Evolutionary conservation across 2,888 invertebrate genomes (phyloP).

Genomic region (Crematogaster levior): DNA sequence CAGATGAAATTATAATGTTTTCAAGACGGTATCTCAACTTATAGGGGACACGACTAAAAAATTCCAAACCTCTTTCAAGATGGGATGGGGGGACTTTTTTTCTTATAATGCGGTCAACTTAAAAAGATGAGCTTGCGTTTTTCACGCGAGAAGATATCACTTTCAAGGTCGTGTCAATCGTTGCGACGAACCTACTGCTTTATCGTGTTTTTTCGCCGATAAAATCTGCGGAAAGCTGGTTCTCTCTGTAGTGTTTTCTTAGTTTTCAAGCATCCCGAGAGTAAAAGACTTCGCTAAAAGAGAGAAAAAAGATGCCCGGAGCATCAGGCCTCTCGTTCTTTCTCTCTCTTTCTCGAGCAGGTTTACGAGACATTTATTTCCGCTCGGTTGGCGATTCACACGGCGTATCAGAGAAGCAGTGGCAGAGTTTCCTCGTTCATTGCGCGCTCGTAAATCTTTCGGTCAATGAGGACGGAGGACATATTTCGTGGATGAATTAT

Average conservation of each 20-base stretch:
- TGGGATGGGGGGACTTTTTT: too few species aligned
- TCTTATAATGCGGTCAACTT: neutral
- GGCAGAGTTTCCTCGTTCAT: slow-evolving; percentile 66
- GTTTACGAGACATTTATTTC: slow-evolving; percentile 77
- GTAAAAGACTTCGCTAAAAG: neutral
- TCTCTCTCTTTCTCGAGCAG: slow-evolving; percentile 64
- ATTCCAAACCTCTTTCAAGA: neutral
- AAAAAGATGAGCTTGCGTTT: neutral
- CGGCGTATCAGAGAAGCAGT: slow-evolving; percentile 72
- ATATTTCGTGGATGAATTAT: slow-evolving; percentile 63
- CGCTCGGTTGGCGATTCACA: slow-evolving; percentile 75
- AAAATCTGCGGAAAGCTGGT: slow-evolving; percentile 63
- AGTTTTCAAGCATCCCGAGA: slow-evolving; percentile 46
- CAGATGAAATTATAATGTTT: neutral
- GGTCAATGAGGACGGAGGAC: slow-evolving; percentile 64
- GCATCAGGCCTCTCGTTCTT: slow-evolving; percentile 25
- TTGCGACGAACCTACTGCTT: slow-evolving; percentile 21
- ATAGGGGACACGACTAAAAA: neutral
- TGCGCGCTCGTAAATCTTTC: slow-evolving; percentile 68
- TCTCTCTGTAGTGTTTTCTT: slow-evolving; percentile 37
- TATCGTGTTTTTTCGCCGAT: slow-evolving; percentile 24
- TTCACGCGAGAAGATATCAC: slow-evolving; percentile 1
- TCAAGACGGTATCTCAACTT: neutral
- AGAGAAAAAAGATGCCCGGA: slow-evolving; percentile 34
- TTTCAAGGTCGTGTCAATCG: slow-evolving; percentile 18